Conservation (phyloP, 2,113 vertebrate species). For the Elgaria multicarinata region DNA sequence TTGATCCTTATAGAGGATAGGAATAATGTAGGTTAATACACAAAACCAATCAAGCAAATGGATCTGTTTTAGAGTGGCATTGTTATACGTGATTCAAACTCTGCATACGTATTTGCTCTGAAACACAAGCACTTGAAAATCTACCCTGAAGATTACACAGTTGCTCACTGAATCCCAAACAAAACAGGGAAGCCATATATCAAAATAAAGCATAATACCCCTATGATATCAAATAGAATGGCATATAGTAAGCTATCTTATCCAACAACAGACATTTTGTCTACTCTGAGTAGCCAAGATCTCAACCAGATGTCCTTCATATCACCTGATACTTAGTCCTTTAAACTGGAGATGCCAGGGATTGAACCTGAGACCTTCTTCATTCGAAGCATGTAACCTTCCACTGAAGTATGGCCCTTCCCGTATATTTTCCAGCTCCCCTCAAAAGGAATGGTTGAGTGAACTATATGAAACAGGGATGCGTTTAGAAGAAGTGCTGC, state of each 20-base stretch:
- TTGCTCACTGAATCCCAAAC: background rate
- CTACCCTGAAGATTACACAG: background rate
- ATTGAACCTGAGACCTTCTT: background rate
- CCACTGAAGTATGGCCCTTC: background rate
- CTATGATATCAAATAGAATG: background rate
- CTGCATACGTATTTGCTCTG: background rate
- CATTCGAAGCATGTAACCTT: background rate
- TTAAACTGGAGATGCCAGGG: background rate
- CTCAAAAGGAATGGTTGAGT: background rate
- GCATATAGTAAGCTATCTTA: background rate
- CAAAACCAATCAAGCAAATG: conserved; percentile 13
- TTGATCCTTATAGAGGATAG: background rate
- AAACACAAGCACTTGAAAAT: background rate
- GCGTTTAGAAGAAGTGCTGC: background rate
- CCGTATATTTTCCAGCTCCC: background rate
- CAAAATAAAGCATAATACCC: background rate
- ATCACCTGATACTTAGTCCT: background rate
- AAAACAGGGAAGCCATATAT: background rate
- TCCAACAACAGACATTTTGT: background rate
- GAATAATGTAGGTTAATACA: background rate
- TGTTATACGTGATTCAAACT: background rate
- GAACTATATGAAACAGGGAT: background rate
- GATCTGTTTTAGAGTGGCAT: background rate
- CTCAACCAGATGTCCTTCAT: background rate
- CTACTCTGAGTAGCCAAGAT: background rate